Evolutionary conservation across 2,888 invertebrate species (phyloP).

Genomic region (Tanypteryx hageni): DNA sequence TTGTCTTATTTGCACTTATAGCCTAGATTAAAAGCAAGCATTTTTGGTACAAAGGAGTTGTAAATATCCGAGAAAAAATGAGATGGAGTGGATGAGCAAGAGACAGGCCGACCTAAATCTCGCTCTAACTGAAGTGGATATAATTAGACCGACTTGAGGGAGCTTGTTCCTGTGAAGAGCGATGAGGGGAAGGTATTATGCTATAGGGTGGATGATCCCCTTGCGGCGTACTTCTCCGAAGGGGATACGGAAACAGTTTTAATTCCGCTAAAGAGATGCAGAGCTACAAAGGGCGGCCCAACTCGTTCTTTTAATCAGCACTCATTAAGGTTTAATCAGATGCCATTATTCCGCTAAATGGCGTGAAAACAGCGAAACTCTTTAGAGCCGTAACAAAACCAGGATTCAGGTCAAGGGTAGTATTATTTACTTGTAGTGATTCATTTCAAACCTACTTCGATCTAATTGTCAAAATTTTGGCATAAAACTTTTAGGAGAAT

Average conservation of each 20-base stretch:
- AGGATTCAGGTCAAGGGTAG: too few relatives aligned
- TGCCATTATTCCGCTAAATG: too few relatives aligned
- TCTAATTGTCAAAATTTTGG: too few relatives aligned
- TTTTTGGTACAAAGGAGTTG: conserved; percentile 23
- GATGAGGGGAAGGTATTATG: conserved; percentile 39
- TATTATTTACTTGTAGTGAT: too few relatives aligned
- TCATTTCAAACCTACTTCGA: too few relatives aligned
- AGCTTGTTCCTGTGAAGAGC: conserved; percentile 39
- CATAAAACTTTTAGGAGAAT: too few relatives aligned
- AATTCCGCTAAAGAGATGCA: not conserved
- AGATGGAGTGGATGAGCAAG: conserved; percentile 33
- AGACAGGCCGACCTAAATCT: conserved; percentile 55
- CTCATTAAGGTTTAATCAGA: not conserved
- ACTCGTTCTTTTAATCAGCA: not conserved
- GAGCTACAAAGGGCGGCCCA: not conserved
- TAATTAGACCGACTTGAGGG: conserved; percentile 39
- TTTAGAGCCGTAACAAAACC: too few relatives aligned
- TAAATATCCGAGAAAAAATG: conserved; percentile 35
- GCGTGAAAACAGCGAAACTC: too few relatives aligned
- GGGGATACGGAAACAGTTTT: not conserved
- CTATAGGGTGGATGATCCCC: conserved; percentile 29
- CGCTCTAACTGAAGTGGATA: conserved; percentile 40
- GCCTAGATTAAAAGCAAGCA: not conserved
- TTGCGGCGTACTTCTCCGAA: conserved; percentile 31
- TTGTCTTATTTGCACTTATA: not conserved